phyloP scores from a whole-genome alignment of 2,113 vertebrate genomes.

The Xyliphius kryptos region DNA sequence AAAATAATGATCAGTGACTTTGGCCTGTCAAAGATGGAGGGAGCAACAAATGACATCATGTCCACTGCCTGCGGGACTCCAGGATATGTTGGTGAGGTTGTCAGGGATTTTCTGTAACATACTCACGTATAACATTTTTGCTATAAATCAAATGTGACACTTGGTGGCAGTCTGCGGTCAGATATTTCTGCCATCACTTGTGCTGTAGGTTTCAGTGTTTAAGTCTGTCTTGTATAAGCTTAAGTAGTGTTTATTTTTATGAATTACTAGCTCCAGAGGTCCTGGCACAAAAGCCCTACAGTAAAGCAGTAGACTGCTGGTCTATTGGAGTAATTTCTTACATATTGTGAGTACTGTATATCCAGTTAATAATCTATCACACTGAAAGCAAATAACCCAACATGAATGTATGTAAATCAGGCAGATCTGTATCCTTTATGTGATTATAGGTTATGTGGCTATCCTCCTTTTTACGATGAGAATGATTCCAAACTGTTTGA shows the following conservation, averaged over 20 bases:
- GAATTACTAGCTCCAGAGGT: slow-evolving; percentile 61
- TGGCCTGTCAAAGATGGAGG: slow-evolving; percentile 96
- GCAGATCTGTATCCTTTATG: no score
- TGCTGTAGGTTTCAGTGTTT: background rate
- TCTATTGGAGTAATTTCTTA: slow-evolving; percentile 71
- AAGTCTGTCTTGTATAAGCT: background rate
- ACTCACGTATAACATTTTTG: no score
- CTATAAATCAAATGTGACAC: no score
- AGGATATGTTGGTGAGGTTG: slow-evolving; percentile 89
- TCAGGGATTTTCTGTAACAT: no score
- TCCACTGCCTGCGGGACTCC: slow-evolving; percentile 96
- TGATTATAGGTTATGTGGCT: slow-evolving; percentile 83
- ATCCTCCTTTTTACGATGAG: slow-evolving; percentile 97
- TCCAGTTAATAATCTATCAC: background rate
- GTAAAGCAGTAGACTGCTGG: slow-evolving; percentile 72
- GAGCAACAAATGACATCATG: slow-evolving; percentile 88
- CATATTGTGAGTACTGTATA: slow-evolving; percentile 66
- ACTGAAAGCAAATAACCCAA: background rate
- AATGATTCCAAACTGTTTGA: slow-evolving; percentile 98
- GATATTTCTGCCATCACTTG: background rate
- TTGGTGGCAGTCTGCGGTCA: background rate
- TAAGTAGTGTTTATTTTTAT: background rate
- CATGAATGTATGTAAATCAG: background rate
- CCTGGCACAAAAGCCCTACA: slow-evolving; percentile 68
- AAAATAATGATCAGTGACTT: slow-evolving; percentile 99